Percentiles rank a stretch among this genome's conserved stretches.
These are phyloP conservation scores for Holcopasites calliopsidis DNA, from an alignment of 1,140 invertebrate genomes.

Conservation along the genomic window DNA sequence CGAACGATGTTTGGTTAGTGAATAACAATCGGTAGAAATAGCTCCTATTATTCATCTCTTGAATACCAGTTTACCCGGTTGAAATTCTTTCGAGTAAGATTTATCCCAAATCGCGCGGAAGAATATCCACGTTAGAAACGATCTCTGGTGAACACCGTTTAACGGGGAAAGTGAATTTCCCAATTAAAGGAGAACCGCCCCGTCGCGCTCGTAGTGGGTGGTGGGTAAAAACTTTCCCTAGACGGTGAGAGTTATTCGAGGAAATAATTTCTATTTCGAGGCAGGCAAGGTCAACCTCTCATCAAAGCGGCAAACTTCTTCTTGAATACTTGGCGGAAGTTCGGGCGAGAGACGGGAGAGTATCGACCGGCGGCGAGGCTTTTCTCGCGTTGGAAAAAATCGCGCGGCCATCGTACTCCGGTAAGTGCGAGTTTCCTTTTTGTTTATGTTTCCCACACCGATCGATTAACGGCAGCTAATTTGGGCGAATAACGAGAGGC, in stretches of 20 bases:
- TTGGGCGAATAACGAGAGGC: neutral
- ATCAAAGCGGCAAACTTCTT: constrained; percentile 7
- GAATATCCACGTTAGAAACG: neutral
- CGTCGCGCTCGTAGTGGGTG: neutral
- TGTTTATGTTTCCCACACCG: neutral
- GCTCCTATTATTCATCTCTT: no score
- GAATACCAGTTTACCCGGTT: no score
- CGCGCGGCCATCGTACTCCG: neutral
- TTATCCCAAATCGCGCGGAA: no score
- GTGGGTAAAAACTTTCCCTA: neutral
- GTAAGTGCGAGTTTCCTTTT: constrained; percentile 15
- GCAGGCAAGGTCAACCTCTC: constrained; percentile 33
- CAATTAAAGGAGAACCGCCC: neutral
- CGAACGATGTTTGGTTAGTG: no score
- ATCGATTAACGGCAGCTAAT: neutral
- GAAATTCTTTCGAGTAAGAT: no score
- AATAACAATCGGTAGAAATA: no score
- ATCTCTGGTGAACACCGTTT: neutral
- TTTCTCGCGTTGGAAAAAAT: neutral
- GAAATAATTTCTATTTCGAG: constrained; percentile 45
- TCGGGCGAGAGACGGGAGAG: neutral
- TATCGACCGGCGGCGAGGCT: neutral
- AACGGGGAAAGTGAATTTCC: neutral
- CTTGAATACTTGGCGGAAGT: constrained; percentile 17
- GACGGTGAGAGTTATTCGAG: neutral